Evolutionary conservation across 2,797 vertebrate genomes (phyloP).

Genomic region (Lagodon rhomboides): DNA sequence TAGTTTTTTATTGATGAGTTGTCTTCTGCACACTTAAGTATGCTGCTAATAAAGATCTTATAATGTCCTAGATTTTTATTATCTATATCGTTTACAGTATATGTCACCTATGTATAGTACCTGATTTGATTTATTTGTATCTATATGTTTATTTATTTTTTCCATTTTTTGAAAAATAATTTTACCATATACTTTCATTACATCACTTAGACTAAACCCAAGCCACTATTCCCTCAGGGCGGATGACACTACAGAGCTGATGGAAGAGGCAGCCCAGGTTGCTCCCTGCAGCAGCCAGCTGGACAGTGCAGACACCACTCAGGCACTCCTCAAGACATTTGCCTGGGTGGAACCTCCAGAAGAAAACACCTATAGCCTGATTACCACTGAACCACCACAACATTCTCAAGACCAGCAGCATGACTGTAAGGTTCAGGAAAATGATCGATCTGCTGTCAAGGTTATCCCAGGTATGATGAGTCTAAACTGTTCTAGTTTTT

Average conservation of each 20-base stretch:
- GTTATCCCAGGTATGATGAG: constrained; percentile 29
- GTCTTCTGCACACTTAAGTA: no score
- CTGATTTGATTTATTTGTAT: no score
- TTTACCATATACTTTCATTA: no score
- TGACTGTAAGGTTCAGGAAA: constrained; percentile 1
- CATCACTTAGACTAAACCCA: background rate
- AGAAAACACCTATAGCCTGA: constrained; percentile 46
- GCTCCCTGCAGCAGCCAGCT: constrained; percentile 47
- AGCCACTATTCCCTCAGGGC: constrained; percentile 61
- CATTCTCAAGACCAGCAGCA: constrained; percentile 18
- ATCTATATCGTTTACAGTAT: background rate
- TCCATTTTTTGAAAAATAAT: no score
- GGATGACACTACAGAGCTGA: constrained; percentile 80
- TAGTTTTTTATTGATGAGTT: no score
- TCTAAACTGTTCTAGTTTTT: background rate
- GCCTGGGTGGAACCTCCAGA: constrained; percentile 77
- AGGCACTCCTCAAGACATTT: constrained; percentile 84
- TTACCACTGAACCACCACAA: constrained; percentile 15
- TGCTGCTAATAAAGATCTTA: background rate
- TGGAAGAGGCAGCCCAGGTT: constrained; percentile 72
- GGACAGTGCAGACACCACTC: constrained; percentile 72
- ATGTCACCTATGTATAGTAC: background rate
- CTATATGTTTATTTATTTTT: background rate
- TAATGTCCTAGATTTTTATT: background rate
- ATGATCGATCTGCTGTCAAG: constrained; percentile 14